These are phyloP conservation scores for Lineus longissimus DNA, from an alignment of 1,140 invertebrate species.

Conservation along the genomic window DNA sequence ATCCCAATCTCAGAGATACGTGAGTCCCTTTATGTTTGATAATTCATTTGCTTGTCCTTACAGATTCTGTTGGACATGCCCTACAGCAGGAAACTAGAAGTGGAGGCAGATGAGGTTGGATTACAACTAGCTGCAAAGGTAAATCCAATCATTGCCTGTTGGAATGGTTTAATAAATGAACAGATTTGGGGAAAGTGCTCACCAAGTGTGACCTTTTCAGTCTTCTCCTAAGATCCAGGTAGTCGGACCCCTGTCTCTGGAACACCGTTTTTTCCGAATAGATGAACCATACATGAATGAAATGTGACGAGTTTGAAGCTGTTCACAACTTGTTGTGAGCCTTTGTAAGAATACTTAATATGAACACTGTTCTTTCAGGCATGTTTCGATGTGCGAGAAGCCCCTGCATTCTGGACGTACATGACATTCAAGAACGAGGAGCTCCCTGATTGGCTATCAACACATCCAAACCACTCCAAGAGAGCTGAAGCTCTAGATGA, in stretches of 20 bases:
- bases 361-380: conserved; percentile 53
- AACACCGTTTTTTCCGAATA: too few relatives aligned
- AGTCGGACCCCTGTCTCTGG: too few relatives aligned
- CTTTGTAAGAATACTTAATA: not conserved
- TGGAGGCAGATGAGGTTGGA: conserved; percentile 65
- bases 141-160: too few relatives aligned
- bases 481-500: conserved; percentile 56
- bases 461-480: conserved; percentile 61
- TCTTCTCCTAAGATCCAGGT: too few relatives aligned
- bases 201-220: too few relatives aligned
- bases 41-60: conserved; percentile 14
- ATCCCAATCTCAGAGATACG: too few relatives aligned
- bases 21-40: too few relatives aligned
- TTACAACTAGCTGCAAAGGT: conserved; percentile 63
- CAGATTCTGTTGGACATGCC: conserved; percentile 57
- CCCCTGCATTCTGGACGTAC: conserved; percentile 61
- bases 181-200: too few relatives aligned
- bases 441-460: conserved; percentile 59
- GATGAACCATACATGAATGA: too few relatives aligned
- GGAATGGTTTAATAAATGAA: not conserved
- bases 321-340: too few relatives aligned
- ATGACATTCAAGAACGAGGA: conserved; percentile 50
- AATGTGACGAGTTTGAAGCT: too few relatives aligned
- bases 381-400: conserved; percentile 64
- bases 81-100: conserved; percentile 61